Conservation (phyloP, 2,113 vertebrate genomes). For the Catharus minimus region DNA sequence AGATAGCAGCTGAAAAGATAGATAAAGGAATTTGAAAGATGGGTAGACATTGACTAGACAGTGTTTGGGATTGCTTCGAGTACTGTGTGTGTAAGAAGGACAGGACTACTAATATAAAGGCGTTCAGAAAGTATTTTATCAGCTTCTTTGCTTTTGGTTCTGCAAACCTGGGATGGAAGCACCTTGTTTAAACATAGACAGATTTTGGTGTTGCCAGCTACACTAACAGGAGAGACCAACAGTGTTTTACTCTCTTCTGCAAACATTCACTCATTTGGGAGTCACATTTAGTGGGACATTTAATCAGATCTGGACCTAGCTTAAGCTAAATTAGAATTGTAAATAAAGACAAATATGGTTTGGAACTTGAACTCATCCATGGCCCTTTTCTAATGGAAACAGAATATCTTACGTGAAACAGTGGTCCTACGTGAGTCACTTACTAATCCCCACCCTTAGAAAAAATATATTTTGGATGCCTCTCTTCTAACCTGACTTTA, state of each 20-base stretch:
- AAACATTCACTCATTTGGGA: not conserved
- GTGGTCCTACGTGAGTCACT: not conserved
- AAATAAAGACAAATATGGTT: not conserved
- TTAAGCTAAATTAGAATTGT: not conserved
- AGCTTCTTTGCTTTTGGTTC: not conserved
- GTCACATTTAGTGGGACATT: not conserved
- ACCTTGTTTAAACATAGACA: not conserved
- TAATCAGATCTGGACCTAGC: not conserved
- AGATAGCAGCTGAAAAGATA: not conserved
- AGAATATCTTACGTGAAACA: not conserved
- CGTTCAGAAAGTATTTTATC: not conserved
- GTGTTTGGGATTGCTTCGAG: not conserved
- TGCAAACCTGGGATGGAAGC: not conserved
- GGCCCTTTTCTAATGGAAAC: not conserved
- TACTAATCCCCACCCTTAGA: slow-evolving; percentile 16
- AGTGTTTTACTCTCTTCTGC: not conserved
- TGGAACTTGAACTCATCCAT: not conserved
- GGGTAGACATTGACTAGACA: not conserved
- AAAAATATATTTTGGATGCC: slow-evolving; percentile 48
- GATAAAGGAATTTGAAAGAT: not conserved
- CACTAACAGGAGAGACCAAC: not conserved
- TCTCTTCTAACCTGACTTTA: slow-evolving; percentile 49
- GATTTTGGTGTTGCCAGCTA: not conserved
- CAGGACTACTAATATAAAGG: not conserved
- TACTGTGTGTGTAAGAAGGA: not conserved